These are phyloP conservation scores for Cosmorhoe ocellata DNA, from an alignment of 2,888 invertebrate genomes.

Conservation along the genomic window DNA sequence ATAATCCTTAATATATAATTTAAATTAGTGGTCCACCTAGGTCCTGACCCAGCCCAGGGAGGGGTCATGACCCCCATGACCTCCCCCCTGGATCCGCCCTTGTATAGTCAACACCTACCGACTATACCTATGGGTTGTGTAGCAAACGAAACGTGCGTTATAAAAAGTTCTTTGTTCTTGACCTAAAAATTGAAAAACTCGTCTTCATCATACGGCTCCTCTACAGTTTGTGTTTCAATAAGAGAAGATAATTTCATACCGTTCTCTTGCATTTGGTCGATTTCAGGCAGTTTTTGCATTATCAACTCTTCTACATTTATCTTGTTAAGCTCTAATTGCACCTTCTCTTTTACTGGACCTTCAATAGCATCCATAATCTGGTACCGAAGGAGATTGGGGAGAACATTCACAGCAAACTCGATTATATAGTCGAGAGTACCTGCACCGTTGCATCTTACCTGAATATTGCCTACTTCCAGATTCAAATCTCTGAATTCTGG, in stretches of 20 bases:
- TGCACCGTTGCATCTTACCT: slow-evolving; percentile 91
- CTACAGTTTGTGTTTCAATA: slow-evolving; percentile 40
- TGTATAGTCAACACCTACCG: no score
- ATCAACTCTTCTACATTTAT: slow-evolving; percentile 89
- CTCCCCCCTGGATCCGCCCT: no score
- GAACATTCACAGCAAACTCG: slow-evolving; percentile 90
- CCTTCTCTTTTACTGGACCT: slow-evolving; percentile 87
- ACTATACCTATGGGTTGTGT: no score
- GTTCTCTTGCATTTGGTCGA: slow-evolving; percentile 82
- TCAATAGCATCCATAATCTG: slow-evolving; percentile 94
- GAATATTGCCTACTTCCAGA: slow-evolving; percentile 92
- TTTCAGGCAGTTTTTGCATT: slow-evolving; percentile 85
- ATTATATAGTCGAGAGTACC: slow-evolving; percentile 93
- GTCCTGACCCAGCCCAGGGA: no score
- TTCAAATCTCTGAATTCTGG: slow-evolving; percentile 88
- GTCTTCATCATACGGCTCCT: slow-evolving; percentile 64
- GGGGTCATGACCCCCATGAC: no score
- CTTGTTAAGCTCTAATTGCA: slow-evolving; percentile 88
- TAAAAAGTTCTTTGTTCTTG: not conserved
- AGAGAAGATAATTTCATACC: slow-evolving; percentile 72
- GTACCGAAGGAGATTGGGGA: slow-evolving; percentile 92
- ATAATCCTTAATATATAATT: no score
- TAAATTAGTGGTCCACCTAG: no score
- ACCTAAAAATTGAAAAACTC: slow-evolving; percentile 74
- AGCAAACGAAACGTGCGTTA: no score